Base-by-base conservation (phyloP, 2,797 vertebrate genomes). In the Prionace glauca region DNA sequence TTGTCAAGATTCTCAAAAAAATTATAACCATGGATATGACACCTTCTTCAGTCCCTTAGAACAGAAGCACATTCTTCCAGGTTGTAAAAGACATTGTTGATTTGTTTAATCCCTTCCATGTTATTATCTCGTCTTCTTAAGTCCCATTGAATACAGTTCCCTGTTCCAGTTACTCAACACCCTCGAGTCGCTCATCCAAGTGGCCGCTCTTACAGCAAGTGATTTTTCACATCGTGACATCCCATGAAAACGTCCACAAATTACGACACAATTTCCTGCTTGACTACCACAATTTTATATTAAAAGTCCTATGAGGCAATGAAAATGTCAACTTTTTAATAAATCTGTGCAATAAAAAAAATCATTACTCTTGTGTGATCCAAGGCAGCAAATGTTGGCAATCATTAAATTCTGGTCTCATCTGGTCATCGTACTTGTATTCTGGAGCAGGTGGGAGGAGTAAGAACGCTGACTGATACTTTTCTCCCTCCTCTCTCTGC, bases 21-120 rank as follows among this genome's bases (percentile, higher is more conserved):
- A n/a, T 95, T 20, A n/a, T 32, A 96, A 93, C 45, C 96, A 96
- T 74, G n/a, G 84, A 81, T 95, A 0, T 96, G 95, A 96, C 95
- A 96, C 56, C 86, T 96, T 96, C 96, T 96, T 95, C 96, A 96
- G 95, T 84, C 96, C 77, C 32, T 96, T n/a, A 88, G 45, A 26
- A 18, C 32, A 67, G 62, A 91, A 65, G 32, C 88, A 91, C 62
- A 26, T 41, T 41, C 41, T 36, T 69, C 2, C 20, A 69, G 65
- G 10, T 41, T 41, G 3, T 2, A 65, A 22, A 36, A 91, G 29
- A 14, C 32, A 91, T 18, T 12, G 36, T 10, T 41, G 2, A 92
- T 92, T 90, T 41, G 62, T 92, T 69, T 69, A 65, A 69, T n/a
- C 60, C n/a, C 90, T 22, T 41, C 90, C 9, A 36, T 41, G 69